Evolutionary conservation across 2,888 invertebrate genomes (phyloP).

Genomic region (Trissonchulus sp.): DNA sequence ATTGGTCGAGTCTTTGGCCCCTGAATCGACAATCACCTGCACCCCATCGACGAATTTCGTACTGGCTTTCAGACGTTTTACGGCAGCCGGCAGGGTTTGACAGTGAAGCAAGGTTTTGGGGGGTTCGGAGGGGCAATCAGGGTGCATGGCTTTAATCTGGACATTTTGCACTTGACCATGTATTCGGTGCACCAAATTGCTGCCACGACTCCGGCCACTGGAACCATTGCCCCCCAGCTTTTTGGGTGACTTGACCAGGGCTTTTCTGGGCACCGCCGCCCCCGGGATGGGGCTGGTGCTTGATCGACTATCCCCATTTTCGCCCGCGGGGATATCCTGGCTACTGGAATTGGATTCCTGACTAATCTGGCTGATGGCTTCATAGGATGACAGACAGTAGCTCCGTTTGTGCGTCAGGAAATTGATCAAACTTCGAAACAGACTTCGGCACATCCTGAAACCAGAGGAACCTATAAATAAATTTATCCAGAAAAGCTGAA

Average conservation of each 20-base stretch:
- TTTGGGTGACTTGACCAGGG: background rate
- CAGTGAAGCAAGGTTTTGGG: background rate
- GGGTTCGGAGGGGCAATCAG: too few relatives aligned
- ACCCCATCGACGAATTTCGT: background rate
- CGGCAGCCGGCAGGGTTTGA: background rate
- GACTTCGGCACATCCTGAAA: conserved; percentile 65
- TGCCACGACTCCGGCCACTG: background rate
- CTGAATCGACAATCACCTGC: background rate
- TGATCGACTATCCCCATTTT: background rate
- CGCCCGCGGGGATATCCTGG: background rate
- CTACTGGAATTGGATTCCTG: conserved; percentile 31
- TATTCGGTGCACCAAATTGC: background rate
- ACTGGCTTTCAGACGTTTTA: background rate
- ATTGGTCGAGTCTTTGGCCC: background rate
- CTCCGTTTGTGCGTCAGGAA: conserved; percentile 80
- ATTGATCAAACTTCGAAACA: conserved; percentile 78
- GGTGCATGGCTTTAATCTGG: background rate
- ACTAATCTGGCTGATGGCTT: too few relatives aligned
- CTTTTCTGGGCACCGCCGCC: background rate
- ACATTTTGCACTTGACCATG: background rate
- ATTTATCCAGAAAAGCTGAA: too few relatives aligned
- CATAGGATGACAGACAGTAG: conserved; percentile 60
- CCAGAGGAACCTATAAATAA: background rate
- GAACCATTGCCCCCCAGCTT: background rate
- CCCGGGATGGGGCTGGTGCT: background rate